phyloP scores from a whole-genome alignment of 2,113 vertebrate genomes.

The Apodemus sylvaticus region DNA sequence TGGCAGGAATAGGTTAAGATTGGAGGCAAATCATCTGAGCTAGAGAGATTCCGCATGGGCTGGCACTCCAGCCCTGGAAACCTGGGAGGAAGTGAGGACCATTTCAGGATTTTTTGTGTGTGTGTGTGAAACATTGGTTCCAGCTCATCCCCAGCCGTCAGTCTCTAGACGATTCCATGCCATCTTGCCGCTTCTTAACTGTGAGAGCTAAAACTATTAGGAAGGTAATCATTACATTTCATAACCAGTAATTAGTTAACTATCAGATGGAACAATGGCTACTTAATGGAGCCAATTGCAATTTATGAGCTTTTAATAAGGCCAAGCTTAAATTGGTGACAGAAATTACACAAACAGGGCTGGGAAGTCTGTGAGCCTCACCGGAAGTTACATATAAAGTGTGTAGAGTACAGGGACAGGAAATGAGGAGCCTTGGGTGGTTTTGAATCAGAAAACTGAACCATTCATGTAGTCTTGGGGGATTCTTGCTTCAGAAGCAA shows the following conservation, averaged over 20 bases:
- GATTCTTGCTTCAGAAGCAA: not conserved
- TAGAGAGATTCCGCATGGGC: not conserved
- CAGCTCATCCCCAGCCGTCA: not conserved
- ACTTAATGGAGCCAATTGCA: conserved; percentile 29
- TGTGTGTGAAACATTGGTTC: not conserved
- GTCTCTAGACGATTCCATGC: not conserved
- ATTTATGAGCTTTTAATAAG: conserved; percentile 25
- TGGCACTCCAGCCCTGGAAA: rapidly evolving
- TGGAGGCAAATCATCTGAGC: not conserved
- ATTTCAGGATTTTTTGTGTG: not conserved
- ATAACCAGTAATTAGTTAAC: conserved; percentile 42
- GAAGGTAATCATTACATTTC: not conserved
- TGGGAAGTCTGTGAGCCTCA: not conserved
- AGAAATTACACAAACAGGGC: not conserved
- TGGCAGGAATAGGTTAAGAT: not conserved
- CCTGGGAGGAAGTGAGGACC: not conserved
- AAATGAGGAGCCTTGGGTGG: not conserved
- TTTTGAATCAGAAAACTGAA: not conserved
- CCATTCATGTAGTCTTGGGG: not conserved
- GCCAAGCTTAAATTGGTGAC: not conserved
- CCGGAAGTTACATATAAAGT: not conserved
- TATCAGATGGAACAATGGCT: conserved; percentile 7
- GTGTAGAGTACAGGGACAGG: not conserved
- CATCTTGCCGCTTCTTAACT: not conserved
- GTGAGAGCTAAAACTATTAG: conserved; percentile 22